phyloP scores from a whole-genome alignment of 2,113 vertebrate genomes.

The Misgurnus anguillicaudatus region DNA sequence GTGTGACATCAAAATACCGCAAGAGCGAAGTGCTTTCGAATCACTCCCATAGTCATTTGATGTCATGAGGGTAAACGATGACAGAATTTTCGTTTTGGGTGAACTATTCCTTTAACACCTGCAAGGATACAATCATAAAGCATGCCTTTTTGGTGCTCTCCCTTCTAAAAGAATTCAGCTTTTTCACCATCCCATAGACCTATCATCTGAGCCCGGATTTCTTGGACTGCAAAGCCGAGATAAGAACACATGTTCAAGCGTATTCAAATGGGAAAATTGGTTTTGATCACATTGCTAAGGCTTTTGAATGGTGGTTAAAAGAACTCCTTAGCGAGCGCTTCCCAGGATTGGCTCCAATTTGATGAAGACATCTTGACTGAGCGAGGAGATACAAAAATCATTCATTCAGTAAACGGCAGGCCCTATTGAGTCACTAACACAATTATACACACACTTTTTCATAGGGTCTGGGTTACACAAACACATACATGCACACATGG shows the following conservation, averaged over 20 bases:
- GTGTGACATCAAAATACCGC: too few relatives aligned
- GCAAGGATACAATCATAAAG: conserved; percentile 31
- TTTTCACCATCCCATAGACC: conserved; percentile 20
- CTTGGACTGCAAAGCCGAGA: conserved; percentile 29
- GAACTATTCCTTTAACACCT: not conserved
- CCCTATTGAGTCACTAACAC: conserved; percentile 24
- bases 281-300: conserved; percentile 32
- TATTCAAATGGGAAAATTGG: conserved; percentile 40
- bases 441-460: conserved; percentile 28
- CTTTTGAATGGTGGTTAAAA: conserved; percentile 27
- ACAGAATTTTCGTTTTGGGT: too few relatives aligned
- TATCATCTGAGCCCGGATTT: conserved; percentile 27
- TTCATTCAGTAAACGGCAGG: conserved; percentile 18
- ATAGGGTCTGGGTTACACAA: conserved; percentile 7
- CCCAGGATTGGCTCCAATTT: conserved; percentile 20
- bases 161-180: conserved; percentile 4
- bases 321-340: conserved; percentile 17
- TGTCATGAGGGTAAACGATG: too few relatives aligned
- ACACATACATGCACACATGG: not conserved
- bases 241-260: conserved; percentile 8
- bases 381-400: conserved; percentile 13
- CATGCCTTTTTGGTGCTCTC: conserved; percentile 2
- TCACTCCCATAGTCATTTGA: too few relatives aligned
- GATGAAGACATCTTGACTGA: conserved; percentile 35
- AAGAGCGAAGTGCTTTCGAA: too few relatives aligned